A percentile compares a stretch with the other conserved stretches of the same genome.
These are phyloP conservation scores for Mugil cephalus DNA, from an alignment of 2,113 vertebrate genomes.

Conservation along the genomic window DNA sequence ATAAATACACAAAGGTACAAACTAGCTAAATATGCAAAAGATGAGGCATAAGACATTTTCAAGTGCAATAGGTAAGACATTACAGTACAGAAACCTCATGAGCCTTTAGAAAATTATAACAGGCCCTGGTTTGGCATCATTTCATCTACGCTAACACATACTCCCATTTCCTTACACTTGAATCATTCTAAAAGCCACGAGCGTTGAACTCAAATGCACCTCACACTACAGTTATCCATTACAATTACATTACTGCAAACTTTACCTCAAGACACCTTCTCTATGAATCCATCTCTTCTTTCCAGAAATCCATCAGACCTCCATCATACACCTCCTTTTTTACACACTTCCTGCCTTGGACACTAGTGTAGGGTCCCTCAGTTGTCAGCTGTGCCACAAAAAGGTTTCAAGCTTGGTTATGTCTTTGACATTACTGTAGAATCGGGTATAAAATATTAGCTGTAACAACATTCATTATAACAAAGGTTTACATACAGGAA, in stretches of 20 bases:
- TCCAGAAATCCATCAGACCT: no score
- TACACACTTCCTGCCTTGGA: not conserved
- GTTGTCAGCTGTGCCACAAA: not conserved
- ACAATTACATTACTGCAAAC: not conserved
- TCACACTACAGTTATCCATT: slow-evolving; percentile 8
- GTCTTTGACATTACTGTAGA: slow-evolving; percentile 18
- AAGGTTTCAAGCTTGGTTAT: slow-evolving; percentile 34
- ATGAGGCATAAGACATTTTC: slow-evolving; percentile 54
- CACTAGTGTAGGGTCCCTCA: not conserved
- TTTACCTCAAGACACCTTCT: not conserved
- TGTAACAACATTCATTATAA: slow-evolving; percentile 56
- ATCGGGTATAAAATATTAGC: slow-evolving; percentile 30
- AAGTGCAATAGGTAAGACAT: slow-evolving; percentile 67
- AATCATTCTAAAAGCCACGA: not conserved
- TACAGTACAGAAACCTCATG: slow-evolving; percentile 47
- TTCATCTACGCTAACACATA: slow-evolving; percentile 38
- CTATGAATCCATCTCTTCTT: no score
- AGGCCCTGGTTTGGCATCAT: slow-evolving; percentile 55
- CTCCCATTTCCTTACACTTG: not conserved
- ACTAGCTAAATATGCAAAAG: slow-evolving; percentile 52
- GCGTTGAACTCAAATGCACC: not conserved
- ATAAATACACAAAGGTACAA: slow-evolving; percentile 61
- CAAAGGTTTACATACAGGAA: slow-evolving; percentile 48
- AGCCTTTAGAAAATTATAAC: slow-evolving; percentile 19
- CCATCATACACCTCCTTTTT: no score